Base-by-base conservation (phyloP, 2,113 vertebrate genomes). In the Hippocampus barbouri region DNA sequence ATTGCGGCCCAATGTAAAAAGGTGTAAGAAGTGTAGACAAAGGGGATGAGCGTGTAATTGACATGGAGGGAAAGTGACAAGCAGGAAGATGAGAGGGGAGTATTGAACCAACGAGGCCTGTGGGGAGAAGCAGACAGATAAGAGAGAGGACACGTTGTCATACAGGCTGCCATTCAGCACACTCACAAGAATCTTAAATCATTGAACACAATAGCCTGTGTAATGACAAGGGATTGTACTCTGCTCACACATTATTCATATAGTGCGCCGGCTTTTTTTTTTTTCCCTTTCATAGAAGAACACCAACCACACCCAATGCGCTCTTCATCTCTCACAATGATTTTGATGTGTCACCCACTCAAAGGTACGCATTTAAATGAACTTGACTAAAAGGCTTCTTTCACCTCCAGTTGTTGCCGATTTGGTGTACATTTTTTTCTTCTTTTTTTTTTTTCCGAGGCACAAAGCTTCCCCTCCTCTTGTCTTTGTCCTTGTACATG, bases 31-130 rank as follows among this genome's bases (percentile, higher is more conserved):
- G 47, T 8, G 51, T 40, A 69, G 8, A 53, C 49, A 70, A 21
- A 51, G 18, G 47, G 40, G 10, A 74, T 21, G 63, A 4, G 73
- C 75, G 53, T 57, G 76, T 90, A 88, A 87, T 88, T 89, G 89
- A 89, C 81, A 74, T 79, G 80, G 84, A 90, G 70, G 66, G 69
- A 85, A 88, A 86, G 78, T 87, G 88, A 90, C 86, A 88, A 86
- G 84, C 41, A 70, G 81, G 85, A 84, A 89, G 79, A 88, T 79
- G 85, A 86, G 84, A 73, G 66, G 41, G 73, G 75, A 85, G 74
- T 85, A 76, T 74, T 83, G 83, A 87, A 38, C 34, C 34, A 38
- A 87, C 83, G 82, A 83, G 79, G 68, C 70, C 70, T 71, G 69
- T 69, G 53, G 70, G 67, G 75, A 15, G 30, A 73, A 18, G 74